phyloP scores from a whole-genome alignment of 2,113 vertebrate species.

The Chrysochloris asiatica region DNA sequence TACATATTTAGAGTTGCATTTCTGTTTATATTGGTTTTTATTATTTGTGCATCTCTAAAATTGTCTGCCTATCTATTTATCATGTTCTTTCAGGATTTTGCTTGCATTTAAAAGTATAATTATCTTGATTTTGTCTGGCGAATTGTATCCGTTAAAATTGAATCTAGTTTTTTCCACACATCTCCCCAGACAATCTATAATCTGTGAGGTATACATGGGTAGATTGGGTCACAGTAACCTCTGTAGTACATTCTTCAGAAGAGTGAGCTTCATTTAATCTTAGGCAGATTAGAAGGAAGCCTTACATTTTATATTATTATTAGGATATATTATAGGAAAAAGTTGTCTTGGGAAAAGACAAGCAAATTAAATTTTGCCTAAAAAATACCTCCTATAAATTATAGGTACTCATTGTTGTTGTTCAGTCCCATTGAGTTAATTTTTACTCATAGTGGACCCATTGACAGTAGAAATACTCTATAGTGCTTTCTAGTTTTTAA shows the following conservation, averaged over 20 bases:
- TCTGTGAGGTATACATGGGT: background rate
- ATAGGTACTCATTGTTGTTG: background rate
- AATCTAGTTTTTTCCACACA: background rate
- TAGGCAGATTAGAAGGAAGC: background rate
- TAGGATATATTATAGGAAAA: background rate
- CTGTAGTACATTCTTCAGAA: background rate
- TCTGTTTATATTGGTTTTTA: no score
- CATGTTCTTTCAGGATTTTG: background rate
- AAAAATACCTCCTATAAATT: background rate
- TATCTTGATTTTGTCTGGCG: background rate
- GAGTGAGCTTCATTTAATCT: background rate
- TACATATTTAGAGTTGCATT: background rate
- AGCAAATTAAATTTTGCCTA: background rate
- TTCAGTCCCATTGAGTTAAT: background rate
- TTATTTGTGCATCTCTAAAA: background rate
- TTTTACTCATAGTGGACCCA: background rate
- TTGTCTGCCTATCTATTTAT: background rate
- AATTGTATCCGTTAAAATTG: background rate
- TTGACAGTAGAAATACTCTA: background rate
- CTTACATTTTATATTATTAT: background rate
- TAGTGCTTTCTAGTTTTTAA: background rate
- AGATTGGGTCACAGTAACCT: background rate
- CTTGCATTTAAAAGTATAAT: background rate
- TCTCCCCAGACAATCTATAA: background rate
- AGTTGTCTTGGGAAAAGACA: background rate